phyloP scores from a whole-genome alignment of 2,797 vertebrate species.

The Prionace glauca region DNA sequence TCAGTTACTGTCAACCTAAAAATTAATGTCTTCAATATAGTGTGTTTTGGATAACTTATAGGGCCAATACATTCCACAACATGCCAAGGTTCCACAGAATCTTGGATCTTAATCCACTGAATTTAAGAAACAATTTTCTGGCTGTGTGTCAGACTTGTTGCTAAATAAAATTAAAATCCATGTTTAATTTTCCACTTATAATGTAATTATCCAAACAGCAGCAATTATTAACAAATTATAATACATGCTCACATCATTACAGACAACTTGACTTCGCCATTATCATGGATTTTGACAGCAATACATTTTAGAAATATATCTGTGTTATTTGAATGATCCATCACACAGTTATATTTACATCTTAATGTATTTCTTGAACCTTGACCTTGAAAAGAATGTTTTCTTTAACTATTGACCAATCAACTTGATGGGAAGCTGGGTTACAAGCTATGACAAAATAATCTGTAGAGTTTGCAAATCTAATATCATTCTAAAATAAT shows the following conservation, averaged over 20 bases:
- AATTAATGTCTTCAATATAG: neutral
- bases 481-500: neutral
- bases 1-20: neutral
- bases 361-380: neutral
- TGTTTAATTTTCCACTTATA: neutral
- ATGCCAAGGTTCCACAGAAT: neutral
- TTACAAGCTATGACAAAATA: neutral
- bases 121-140: neutral
- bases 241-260: neutral
- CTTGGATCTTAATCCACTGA: too few species aligned
- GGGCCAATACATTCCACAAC: neutral
- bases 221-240: slow-evolving; percentile 12
- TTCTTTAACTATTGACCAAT: too few species aligned
- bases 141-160: neutral
- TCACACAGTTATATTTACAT: neutral
- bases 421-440: neutral
- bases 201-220: neutral
- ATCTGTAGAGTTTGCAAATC: neutral
- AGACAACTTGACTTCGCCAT: neutral
- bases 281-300: neutral
- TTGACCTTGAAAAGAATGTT: neutral
- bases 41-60: neutral
- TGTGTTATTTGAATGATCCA: neutral
- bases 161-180: neutral
- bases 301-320: neutral